Base-by-base conservation (phyloP, 2,113 vertebrate genomes). In the Strix uralensis region DNA sequence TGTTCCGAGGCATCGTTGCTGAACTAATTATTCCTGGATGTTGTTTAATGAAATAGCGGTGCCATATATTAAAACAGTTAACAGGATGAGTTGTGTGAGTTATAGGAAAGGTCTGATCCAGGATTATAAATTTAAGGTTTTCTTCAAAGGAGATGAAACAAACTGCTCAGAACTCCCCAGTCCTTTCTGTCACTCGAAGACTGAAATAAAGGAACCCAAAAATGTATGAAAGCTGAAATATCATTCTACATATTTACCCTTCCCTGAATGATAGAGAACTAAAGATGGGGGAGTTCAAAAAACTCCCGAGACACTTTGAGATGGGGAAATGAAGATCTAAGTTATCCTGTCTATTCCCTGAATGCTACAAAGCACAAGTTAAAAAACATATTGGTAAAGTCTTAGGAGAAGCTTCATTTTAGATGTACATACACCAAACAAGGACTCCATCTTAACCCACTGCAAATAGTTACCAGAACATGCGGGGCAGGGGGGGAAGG, bases 21-120 rank as follows among this genome's bases (percentile, higher is more conserved):
- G 97, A 98, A 98, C 98, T 98, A 98, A 98, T 98, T 98, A 98
- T 98, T 98, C 98, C 98, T 98, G 98, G 98, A 98, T 98, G 98
- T 98, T 97, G 97, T 97, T 98, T 98, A 98, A 98, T 98, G 98
- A 98, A 98, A 98, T 95, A 98, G 98, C 62, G 14, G 96, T 97
- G 97, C 97, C 96, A 97, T 98, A 98, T 97, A 98, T 98, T 98
- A 98, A 97, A 94, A 97, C 96, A 93, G 96, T 95, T 97, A 98
- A 97, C 98, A 98, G 97, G 98, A 98, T 98, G 98, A 98, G 97
- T 97, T 98, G 95, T 22, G 38, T 97, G 97, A 98, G 96, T 98
- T 98, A 98, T 98, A 97, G 97, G 97, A 97, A 98, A 98, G 98
- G 98, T 98, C 98, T 97, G 94, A 97, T 96, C 97, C 90, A 59